Evolutionary conservation across 2,113 vertebrate species (phyloP).

Genomic region (Anarhynchus alexandrinus): DNA sequence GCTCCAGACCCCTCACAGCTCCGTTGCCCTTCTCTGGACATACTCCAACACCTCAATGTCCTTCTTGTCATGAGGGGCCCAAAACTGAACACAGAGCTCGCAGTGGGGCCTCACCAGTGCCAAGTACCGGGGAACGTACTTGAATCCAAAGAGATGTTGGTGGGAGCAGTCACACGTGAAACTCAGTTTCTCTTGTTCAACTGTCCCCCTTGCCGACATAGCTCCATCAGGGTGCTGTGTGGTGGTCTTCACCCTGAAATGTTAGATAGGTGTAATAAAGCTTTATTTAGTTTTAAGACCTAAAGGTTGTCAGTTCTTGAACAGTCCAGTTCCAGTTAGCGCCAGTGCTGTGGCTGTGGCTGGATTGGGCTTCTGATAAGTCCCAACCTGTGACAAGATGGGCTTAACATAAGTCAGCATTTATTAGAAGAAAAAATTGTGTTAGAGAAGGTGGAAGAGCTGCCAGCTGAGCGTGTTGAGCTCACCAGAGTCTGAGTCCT

Average conservation of each 20-base stretch:
- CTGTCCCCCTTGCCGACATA: neutral
- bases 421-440: no score
- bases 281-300: neutral
- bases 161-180: neutral
- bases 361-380: neutral
- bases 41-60: no score
- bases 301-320: neutral
- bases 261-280: no score
- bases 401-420: neutral
- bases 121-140: no score
- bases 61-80: no score
- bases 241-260: neutral
- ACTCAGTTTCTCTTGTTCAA: accelerated
- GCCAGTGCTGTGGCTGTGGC: neutral
- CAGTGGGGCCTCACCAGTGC: no score
- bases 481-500: neutral
- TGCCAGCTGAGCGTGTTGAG: neutral
- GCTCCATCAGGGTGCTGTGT: accelerated
- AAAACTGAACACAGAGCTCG: no score
- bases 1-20: no score
- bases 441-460: neutral
- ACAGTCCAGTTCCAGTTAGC: neutral
- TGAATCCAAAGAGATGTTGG: neutral
- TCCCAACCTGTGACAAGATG: neutral
- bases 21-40: no score